Percentiles rank a stretch among this genome's conserved stretches.
Conservation (phyloP, 2,888 invertebrate genomes). For the Hetaerina titia region DNA sequence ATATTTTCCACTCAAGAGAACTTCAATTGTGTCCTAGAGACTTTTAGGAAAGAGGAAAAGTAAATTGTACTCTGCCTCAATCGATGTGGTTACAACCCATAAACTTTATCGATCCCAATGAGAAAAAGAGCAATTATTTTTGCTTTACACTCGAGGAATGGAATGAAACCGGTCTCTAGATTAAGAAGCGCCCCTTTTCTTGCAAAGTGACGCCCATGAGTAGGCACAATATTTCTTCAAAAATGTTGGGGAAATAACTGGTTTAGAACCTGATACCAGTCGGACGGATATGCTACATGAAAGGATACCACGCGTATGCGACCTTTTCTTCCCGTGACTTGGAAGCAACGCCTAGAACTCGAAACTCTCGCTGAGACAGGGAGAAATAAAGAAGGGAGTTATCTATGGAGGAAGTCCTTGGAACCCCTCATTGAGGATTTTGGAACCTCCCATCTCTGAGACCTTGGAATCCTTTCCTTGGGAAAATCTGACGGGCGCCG, state of each 20-base stretch:
- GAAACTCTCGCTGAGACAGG: not conserved
- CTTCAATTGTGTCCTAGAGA: too few relatives aligned
- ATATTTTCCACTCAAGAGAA: too few relatives aligned
- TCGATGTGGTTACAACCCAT: too few relatives aligned
- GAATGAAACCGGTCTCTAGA: not conserved
- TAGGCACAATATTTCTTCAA: not conserved
- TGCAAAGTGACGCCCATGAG: not conserved
- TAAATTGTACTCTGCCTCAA: too few relatives aligned
- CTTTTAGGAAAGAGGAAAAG: too few relatives aligned
- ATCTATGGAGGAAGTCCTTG: not conserved
- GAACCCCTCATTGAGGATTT: conserved; percentile 9
- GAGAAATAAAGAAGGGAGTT: not conserved
- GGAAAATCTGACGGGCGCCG: not conserved
- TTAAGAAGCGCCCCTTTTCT: too few relatives aligned
- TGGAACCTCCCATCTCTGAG: not conserved
- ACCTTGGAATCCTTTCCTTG: conserved; percentile 4
- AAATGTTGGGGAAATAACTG: not conserved
- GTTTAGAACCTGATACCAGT: conserved; percentile 34
- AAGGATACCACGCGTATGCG: not conserved
- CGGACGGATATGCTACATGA: not conserved
- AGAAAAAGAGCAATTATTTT: not conserved
- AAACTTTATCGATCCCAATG: not conserved
- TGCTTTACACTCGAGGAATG: not conserved
- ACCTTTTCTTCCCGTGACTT: not conserved
- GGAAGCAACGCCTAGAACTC: conserved; percentile 4